These are phyloP conservation scores for Mormyrus hasselquistii DNA, from an alignment of 2,797 vertebrate species.

Conservation along the genomic window DNA sequence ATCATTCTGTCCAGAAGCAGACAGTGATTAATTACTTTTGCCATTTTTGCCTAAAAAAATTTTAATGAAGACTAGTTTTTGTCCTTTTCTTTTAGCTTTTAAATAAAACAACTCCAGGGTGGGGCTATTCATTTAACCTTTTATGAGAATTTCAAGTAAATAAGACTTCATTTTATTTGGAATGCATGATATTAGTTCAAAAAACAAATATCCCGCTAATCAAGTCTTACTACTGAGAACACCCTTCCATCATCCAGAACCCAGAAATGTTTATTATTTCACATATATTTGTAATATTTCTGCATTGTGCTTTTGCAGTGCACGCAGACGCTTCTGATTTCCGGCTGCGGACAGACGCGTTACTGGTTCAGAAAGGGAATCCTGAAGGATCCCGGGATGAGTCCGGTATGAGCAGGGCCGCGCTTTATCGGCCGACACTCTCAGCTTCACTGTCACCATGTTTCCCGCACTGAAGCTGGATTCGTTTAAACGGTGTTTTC, in stretches of 20 bases:
- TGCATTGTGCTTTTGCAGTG: not conserved
- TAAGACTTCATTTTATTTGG: not conserved
- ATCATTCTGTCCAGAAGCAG: constrained; percentile 68
- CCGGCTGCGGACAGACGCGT: not conserved
- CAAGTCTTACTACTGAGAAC: not conserved
- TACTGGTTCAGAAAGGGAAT: not conserved
- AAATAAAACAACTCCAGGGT: constrained; percentile 59
- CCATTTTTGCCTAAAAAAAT: constrained; percentile 65
- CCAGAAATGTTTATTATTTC: not conserved
- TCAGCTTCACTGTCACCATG: not conserved
- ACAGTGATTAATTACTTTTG: constrained; percentile 78
- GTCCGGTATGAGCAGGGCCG: not conserved
- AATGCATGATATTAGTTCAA: not conserved
- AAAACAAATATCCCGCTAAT: not conserved
- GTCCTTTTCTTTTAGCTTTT: constrained; percentile 70
- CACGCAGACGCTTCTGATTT: not conserved
- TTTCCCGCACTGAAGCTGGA: not conserved
- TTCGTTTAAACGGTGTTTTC: not conserved
- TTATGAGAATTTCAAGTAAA: constrained; percentile 16
- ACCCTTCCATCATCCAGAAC: not conserved
- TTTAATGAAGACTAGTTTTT: constrained; percentile 71
- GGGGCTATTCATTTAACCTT: constrained; percentile 61
- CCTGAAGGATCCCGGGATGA: not conserved
- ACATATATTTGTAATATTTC: not conserved
- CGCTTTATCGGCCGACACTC: not conserved